phyloP scores from a whole-genome alignment of 2,888 invertebrate genomes.

The Phaonia tiefii region DNA sequence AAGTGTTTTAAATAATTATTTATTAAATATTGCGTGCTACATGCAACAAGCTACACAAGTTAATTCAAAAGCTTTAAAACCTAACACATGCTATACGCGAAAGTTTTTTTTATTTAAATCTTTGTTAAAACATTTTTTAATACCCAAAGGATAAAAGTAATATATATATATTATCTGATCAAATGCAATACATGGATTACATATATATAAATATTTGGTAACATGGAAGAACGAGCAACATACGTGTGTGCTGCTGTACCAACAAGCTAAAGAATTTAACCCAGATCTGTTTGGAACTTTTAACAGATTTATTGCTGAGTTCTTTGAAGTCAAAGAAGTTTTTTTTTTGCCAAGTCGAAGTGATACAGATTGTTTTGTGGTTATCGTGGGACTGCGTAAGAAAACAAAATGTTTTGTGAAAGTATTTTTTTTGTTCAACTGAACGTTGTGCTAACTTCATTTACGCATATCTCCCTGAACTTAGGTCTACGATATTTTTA shows the following conservation, averaged over 20 bases:
- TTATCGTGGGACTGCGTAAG: too few relatives aligned
- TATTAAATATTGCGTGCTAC: slow-evolving; percentile 64
- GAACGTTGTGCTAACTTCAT: too few relatives aligned
- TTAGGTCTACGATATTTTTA: too few relatives aligned
- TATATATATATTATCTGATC: slow-evolving; percentile 51
- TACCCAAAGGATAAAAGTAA: slow-evolving; percentile 36
- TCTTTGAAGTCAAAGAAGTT: too few relatives aligned
- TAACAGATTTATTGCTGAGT: background rate
- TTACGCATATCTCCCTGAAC: too few relatives aligned
- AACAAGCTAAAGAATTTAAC: slow-evolving; percentile 2
- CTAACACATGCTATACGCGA: background rate
- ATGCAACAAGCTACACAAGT: slow-evolving; percentile 55
- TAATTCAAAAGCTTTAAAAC: background rate
- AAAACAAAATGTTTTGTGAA: too few relatives aligned
- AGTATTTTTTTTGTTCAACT: too few relatives aligned
- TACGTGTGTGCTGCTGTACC: background rate
- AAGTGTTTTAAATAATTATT: slow-evolving; percentile 67
- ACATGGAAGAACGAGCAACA: background rate
- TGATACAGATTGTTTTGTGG: too few relatives aligned
- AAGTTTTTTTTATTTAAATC: too few relatives aligned
- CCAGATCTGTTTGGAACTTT: slow-evolving; percentile 11
- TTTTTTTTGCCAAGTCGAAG: too few relatives aligned
- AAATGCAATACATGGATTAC: slow-evolving; percentile 21
- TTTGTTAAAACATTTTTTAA: slow-evolving; percentile 9
- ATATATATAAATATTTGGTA: background rate